These are phyloP conservation scores for Peromyscus attwateri DNA, from an alignment of 2,797 vertebrate species.

Conservation along the genomic window DNA sequence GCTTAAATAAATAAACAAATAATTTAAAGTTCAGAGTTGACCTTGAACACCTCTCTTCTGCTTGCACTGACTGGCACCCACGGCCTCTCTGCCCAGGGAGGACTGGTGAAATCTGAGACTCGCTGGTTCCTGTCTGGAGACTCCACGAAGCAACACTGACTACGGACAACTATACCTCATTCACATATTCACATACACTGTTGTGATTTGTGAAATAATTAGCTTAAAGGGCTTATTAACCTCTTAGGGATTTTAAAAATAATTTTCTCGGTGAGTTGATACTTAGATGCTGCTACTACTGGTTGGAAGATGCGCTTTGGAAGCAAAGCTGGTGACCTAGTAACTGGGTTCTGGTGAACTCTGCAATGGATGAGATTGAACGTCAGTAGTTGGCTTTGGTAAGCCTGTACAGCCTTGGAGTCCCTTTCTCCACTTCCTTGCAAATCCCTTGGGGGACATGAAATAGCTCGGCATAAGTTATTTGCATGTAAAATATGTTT, in stretches of 20 bases:
- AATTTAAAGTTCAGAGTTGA: neutral
- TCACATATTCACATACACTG: neutral
- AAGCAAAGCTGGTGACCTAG: neutral
- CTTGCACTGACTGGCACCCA: neutral
- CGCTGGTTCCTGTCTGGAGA: rapidly evolving
- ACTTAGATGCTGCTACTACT: neutral
- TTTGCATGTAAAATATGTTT: neutral
- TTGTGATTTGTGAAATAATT: neutral
- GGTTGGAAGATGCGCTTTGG: neutral
- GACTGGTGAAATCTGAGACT: neutral
- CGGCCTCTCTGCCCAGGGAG: too few species aligned
- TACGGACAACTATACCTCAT: neutral
- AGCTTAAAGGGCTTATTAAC: neutral
- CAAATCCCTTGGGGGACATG: neutral
- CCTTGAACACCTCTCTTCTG: neutral
- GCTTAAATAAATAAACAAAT: neutral
- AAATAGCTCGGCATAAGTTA: neutral
- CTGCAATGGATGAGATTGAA: neutral
- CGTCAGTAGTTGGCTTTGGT: neutral
- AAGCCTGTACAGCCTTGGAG: neutral
- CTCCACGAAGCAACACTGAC: neutral
- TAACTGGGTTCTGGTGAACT: neutral
- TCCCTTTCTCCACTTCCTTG: neutral
- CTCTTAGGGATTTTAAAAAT: neutral
- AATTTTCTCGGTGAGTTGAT: neutral